phyloP scores from a whole-genome alignment of 1,140 invertebrate species.

The Popillia japonica region DNA sequence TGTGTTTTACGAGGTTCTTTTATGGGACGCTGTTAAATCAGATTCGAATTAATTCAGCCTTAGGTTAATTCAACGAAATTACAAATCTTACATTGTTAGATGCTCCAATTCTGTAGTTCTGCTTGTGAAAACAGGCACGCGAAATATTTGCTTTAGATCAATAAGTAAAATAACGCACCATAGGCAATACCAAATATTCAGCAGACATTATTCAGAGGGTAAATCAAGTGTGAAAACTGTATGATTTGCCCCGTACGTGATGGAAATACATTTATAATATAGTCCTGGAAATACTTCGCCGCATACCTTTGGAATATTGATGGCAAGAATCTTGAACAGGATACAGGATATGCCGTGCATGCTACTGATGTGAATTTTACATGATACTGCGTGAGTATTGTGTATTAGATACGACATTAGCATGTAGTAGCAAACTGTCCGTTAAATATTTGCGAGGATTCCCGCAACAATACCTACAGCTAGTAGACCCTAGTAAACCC shows the following conservation, averaged over 20 bases:
- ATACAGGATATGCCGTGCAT: conserved; percentile 30
- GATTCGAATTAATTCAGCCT: too few relatives aligned
- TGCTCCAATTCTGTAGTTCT: not conserved
- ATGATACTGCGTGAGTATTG: conserved; percentile 11
- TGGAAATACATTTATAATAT: conserved; percentile 36
- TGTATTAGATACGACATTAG: not conserved
- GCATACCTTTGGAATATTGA: conserved; percentile 36
- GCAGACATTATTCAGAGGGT: not conserved
- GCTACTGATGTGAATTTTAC: conserved; percentile 31
- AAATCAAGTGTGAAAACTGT: conserved; percentile 34
- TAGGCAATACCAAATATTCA: not conserved
- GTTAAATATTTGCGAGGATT: conserved; percentile 15
- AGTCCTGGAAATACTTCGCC: conserved; percentile 33
- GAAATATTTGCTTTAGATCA: not conserved
- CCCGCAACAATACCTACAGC: not conserved
- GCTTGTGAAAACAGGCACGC: not conserved
- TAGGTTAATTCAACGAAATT: too few relatives aligned
- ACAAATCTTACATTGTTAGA: too few relatives aligned
- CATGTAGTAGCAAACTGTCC: not conserved
- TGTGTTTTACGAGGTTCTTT: too few relatives aligned
- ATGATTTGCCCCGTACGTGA: conserved; percentile 34
- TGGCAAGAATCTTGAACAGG: conserved; percentile 34
- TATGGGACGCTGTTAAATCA: too few relatives aligned
- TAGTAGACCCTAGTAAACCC: not conserved
- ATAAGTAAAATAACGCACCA: not conserved